These are phyloP conservation scores for Bruchidius siliquastri DNA, from an alignment of 2,888 invertebrate genomes.

Conservation along the genomic window DNA sequence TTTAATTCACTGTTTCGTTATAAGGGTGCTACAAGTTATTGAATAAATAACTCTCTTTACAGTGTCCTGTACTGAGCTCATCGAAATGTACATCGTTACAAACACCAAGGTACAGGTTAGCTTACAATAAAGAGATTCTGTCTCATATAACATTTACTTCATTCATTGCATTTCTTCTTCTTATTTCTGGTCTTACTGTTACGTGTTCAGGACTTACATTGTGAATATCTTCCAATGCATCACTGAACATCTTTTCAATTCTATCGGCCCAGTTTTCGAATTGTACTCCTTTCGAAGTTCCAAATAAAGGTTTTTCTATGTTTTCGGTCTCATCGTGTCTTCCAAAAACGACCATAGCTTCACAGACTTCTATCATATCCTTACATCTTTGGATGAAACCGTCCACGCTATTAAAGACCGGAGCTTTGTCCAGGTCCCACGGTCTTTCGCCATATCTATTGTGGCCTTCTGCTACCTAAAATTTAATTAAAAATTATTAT, in stretches of 20 bases:
- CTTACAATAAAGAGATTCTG: too few relatives aligned
- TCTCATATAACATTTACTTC: too few relatives aligned
- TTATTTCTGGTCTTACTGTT: too few relatives aligned
- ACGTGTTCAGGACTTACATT: slow-evolving; percentile 32
- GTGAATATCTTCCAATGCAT: slow-evolving; percentile 58
- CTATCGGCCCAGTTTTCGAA: slow-evolving; percentile 64
- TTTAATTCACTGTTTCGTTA: too few relatives aligned
- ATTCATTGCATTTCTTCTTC: too few relatives aligned
- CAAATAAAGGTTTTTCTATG: slow-evolving; percentile 69
- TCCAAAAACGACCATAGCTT: slow-evolving; percentile 84
- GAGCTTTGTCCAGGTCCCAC: slow-evolving; percentile 75
- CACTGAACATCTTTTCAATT: slow-evolving; percentile 70
- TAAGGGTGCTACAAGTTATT: too few relatives aligned
- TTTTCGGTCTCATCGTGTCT: slow-evolving; percentile 67
- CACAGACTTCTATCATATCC: slow-evolving; percentile 83
- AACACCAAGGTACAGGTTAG: too few relatives aligned
- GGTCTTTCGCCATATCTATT: slow-evolving; percentile 49
- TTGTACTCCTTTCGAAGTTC: slow-evolving; percentile 65
- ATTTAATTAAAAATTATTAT: not conserved
- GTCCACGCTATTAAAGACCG: slow-evolving; percentile 82
- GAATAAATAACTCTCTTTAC: too few relatives aligned
- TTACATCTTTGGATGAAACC: slow-evolving; percentile 80
- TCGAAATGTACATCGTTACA: too few relatives aligned
- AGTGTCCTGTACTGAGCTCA: too few relatives aligned
- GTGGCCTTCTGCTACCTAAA: slow-evolving; percentile 57